Conservation (phyloP, 2,797 vertebrate genomes). For the Lutjanus campechanus region DNA sequence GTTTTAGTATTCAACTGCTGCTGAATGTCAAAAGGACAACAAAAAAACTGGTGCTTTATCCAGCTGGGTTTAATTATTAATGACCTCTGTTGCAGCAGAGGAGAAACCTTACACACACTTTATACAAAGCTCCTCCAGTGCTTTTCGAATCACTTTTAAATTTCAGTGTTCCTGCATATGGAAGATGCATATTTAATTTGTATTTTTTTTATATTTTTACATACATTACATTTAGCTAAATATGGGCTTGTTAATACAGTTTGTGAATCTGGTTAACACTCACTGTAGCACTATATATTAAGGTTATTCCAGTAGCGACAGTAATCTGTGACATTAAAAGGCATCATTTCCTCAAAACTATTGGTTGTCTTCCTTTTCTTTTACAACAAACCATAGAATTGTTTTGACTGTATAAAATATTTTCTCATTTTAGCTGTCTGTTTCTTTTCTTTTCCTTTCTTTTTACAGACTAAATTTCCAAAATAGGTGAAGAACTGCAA, state of each 20-base stretch:
- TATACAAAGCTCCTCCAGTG: background rate
- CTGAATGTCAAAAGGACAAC: constrained; percentile 1
- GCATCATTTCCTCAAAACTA: background rate
- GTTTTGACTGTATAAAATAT: background rate
- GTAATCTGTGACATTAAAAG: constrained; percentile 11
- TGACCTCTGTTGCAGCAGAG: constrained; percentile 2
- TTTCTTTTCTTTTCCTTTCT: background rate
- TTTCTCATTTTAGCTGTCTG: background rate
- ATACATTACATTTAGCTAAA: background rate
- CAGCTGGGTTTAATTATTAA: constrained; percentile 39
- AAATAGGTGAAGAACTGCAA: constrained; percentile 55
- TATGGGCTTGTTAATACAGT: background rate
- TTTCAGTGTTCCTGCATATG: background rate
- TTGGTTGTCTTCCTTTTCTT: background rate
- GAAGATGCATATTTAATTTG: background rate
- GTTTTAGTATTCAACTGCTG: background rate
- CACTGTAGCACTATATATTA: background rate
- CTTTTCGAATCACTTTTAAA: background rate
- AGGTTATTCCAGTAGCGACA: constrained; percentile 1
- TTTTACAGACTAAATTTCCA: constrained; percentile 25
- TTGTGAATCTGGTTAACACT: background rate
- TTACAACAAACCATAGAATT: background rate
- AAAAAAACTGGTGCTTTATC: constrained; percentile 10
- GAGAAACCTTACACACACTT: background rate
- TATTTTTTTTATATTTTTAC: background rate